These are phyloP conservation scores for Spizaetus ornatus DNA, from an alignment of 2,113 vertebrate genomes.

Conservation along the genomic window DNA sequence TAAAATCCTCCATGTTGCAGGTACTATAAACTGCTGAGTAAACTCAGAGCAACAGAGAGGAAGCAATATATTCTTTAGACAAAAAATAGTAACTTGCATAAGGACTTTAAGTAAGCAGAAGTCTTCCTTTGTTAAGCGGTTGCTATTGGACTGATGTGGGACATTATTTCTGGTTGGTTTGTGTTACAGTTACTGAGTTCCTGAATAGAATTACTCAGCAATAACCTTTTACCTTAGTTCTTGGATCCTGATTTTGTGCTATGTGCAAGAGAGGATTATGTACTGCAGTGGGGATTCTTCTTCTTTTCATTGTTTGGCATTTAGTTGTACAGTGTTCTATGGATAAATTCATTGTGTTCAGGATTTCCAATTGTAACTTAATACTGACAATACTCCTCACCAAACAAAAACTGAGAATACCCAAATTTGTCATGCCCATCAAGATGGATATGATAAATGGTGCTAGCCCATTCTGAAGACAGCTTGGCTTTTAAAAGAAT, in stretches of 20 bases:
- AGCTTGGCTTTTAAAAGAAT: not conserved
- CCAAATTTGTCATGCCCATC: not conserved
- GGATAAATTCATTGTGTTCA: not conserved
- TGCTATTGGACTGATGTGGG: not conserved
- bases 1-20: slow-evolving; percentile 5
- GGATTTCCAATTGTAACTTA: not conserved
- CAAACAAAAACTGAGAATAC: not conserved
- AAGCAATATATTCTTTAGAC: slow-evolving; percentile 40
- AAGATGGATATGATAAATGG: not conserved
- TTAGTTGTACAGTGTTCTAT: not conserved
- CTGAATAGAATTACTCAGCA: not conserved
- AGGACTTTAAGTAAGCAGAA: not conserved
- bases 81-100: not conserved
- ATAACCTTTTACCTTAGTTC: slow-evolving; percentile 6
- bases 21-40: slow-evolving; percentile 2
- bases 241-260: not conserved
- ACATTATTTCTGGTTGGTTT: not conserved
- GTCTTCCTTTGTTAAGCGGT: slow-evolving; percentile 27
- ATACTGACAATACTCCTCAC: not conserved
- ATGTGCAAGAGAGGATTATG: not conserved
- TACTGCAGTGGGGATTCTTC: not conserved
- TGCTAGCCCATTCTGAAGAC: not conserved
- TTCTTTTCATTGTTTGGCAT: not conserved
- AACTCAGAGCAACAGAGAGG: slow-evolving; percentile 32
- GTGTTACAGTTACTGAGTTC: not conserved